These are phyloP conservation scores for Conger conger DNA, from an alignment of 2,113 vertebrate genomes.

Conservation along the genomic window DNA sequence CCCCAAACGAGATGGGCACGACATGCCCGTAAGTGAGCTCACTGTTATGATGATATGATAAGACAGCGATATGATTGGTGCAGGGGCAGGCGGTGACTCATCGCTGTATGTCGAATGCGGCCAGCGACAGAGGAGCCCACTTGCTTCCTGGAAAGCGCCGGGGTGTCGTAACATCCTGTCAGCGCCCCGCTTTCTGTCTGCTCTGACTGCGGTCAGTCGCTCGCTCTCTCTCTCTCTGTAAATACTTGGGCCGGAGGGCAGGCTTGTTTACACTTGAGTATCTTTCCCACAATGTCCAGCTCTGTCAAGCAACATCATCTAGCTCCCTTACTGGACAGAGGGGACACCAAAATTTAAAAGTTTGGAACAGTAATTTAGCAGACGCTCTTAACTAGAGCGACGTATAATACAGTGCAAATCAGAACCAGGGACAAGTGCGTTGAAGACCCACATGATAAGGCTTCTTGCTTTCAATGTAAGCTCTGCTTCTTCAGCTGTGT, in stretches of 20 bases:
- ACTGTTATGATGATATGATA: neutral
- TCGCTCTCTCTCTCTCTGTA: too few species aligned
- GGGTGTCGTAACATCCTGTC: neutral
- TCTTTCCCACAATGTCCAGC: neutral
- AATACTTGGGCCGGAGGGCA: too few species aligned
- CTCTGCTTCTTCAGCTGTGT: neutral
- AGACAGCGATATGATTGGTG: neutral
- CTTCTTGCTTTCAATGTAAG: too few species aligned
- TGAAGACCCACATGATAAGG: too few species aligned
- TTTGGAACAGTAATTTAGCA: too few species aligned
- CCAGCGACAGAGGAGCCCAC: neutral
- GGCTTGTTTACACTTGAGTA: too few species aligned
- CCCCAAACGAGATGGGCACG: too few species aligned
- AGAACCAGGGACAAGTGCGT: too few species aligned
- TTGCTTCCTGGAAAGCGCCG: neutral
- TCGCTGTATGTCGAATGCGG: neutral
- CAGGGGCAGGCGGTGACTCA: neutral
- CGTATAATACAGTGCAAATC: too few species aligned
- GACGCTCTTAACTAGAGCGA: too few species aligned
- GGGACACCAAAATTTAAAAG: neutral
- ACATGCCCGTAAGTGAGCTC: too few species aligned
- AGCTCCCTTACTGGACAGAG: neutral
- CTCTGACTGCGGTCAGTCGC: too few species aligned
- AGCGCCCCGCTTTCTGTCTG: neutral
- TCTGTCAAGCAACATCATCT: neutral